Evolutionary conservation across 2,888 invertebrate genomes (phyloP).

Genomic region (Luffia ferchaultella): DNA sequence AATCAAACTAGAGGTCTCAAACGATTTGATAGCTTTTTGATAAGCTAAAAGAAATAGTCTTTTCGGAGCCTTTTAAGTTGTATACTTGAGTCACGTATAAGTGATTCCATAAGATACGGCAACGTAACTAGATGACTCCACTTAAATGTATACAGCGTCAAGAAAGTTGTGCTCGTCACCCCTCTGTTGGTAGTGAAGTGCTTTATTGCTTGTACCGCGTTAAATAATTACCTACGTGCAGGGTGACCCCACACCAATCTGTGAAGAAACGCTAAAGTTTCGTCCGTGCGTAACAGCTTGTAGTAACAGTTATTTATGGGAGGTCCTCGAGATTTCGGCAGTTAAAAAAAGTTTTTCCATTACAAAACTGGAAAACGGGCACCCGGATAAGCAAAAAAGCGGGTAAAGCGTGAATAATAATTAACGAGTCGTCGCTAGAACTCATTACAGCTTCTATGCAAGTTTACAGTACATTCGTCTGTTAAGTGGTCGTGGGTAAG

Average conservation of each 20-base stretch:
- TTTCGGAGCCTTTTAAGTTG: no score
- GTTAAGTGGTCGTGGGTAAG: not conserved
- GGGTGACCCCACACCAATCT: slow-evolving; percentile 37
- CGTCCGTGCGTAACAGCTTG: slow-evolving; percentile 61
- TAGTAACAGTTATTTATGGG: slow-evolving; percentile 57
- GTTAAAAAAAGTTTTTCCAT: slow-evolving; percentile 60
- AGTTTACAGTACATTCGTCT: slow-evolving; percentile 21
- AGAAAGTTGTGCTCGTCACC: no score
- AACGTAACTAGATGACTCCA: no score
- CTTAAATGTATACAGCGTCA: no score
- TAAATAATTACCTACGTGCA: slow-evolving; percentile 58
- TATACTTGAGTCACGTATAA: no score
- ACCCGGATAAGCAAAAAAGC: slow-evolving; percentile 21
- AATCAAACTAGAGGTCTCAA: no score
- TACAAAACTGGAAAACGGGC: slow-evolving; percentile 38
- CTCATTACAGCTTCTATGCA: slow-evolving; percentile 4
- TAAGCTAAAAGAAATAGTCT: no score
- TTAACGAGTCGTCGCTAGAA: slow-evolving; percentile 23
- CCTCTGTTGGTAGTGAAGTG: slow-evolving; percentile 18
- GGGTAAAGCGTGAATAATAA: slow-evolving; percentile 37
- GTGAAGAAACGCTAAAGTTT: slow-evolving; percentile 28
- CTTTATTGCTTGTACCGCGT: slow-evolving; percentile 27
- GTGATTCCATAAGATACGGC: no score
- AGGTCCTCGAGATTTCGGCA: slow-evolving; percentile 45
- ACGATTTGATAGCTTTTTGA: no score